Percentiles rank a stretch among this genome's conserved stretches.
Evolutionary conservation across 1,140 invertebrate genomes (phyloP).

Genomic region (Ephestia elutella): DNA sequence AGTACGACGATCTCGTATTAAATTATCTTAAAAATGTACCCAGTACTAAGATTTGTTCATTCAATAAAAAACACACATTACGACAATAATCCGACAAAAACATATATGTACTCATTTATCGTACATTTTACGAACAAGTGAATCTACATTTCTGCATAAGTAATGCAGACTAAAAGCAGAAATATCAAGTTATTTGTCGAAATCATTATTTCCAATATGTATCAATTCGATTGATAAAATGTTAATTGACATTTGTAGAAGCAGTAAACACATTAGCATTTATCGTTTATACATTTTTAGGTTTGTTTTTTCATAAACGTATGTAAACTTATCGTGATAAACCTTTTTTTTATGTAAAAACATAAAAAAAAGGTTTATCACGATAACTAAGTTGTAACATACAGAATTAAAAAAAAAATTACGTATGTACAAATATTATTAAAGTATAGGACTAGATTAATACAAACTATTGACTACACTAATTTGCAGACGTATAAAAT

Average conservation of each 20-base stretch:
- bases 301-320: background rate
- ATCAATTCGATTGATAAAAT: background rate
- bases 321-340: no score
- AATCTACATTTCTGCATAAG: constrained; percentile 5
- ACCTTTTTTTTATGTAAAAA: background rate
- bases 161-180: background rate
- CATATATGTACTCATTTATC: no score
- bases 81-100: no score
- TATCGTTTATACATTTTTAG: background rate
- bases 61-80: no score
- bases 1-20: background rate
- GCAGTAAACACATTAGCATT: background rate
- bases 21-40: background rate
- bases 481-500: background rate
- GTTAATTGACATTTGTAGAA: background rate
- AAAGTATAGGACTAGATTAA: background rate
- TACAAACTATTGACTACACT: no score
- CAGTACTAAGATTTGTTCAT: no score
- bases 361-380: no score
- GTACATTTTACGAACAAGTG: no score
- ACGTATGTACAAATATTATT: no score
- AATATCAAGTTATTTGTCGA: background rate
- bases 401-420: no score
- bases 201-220: background rate
- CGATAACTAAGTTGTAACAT: no score